These are phyloP conservation scores for Hippasteria phrygiana DNA, from an alignment of 53 echinoderm and acorn worm genomes.

Conservation along the genomic window DNA sequence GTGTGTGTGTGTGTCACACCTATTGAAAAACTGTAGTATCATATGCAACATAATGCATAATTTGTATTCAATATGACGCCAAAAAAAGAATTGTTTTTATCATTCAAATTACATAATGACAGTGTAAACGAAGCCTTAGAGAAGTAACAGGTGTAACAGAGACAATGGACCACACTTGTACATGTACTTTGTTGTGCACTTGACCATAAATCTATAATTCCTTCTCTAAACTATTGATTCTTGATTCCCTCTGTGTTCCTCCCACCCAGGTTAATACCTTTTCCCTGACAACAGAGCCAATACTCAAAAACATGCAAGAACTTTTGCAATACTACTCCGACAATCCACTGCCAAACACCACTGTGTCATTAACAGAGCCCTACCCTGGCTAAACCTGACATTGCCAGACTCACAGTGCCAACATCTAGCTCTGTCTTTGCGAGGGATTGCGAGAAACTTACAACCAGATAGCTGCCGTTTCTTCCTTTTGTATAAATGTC, in stretches of 20 bases:
- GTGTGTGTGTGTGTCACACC: too few relatives aligned
- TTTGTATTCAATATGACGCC: too few relatives aligned
- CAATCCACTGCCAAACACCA: constrained; percentile 79
- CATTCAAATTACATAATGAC: too few relatives aligned
- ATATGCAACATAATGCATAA: too few relatives aligned
- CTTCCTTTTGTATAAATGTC: neutral
- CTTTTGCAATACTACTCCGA: constrained; percentile 75
- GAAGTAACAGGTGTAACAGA: too few relatives aligned
- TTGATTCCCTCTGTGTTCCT: neutral
- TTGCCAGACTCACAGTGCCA: too few relatives aligned
- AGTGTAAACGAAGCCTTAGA: too few relatives aligned
- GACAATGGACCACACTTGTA: neutral
- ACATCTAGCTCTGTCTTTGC: neutral
- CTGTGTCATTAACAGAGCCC: constrained; percentile 66
- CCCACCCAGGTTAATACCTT: constrained; percentile 63
- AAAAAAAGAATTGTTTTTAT: too few relatives aligned
- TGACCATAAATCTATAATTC: neutral
- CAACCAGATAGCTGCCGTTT: neutral
- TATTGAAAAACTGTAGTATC: too few relatives aligned
- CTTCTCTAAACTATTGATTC: neutral
- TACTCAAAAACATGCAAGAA: constrained; percentile 62
- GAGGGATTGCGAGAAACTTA: neutral
- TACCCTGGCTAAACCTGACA: constrained; percentile 11
- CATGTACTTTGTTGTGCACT: neutral
- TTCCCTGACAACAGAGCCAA: constrained; percentile 72